Percentiles rank a stretch among this genome's conserved stretches.
Evolutionary conservation across 2,113 vertebrate genomes (phyloP).

Genomic region (Limnothrissa miodon): DNA sequence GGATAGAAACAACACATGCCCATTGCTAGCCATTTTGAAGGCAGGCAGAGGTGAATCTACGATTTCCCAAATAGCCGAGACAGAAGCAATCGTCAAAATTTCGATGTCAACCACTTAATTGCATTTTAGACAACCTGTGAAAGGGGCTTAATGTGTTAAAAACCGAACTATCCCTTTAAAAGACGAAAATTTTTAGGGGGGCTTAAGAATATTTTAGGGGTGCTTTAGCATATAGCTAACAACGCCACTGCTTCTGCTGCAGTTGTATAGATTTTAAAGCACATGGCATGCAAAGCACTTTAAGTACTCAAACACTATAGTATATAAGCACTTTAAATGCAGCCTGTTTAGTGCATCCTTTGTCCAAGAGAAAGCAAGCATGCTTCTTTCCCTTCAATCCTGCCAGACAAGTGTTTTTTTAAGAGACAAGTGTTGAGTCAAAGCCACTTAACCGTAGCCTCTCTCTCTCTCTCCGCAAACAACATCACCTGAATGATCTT

Average conservation of each 20-base stretch:
- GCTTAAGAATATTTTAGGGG: too few species aligned
- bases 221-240: too few species aligned
- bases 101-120: too few species aligned
- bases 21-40: too few species aligned
- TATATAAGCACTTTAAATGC: not conserved
- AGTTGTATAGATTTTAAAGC: not conserved
- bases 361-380: not conserved
- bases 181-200: too few species aligned
- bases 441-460: not conserved
- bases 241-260: not conserved
- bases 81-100: too few species aligned
- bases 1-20: too few species aligned
- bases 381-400: not conserved
- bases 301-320: not conserved
- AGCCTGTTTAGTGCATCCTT: not conserved
- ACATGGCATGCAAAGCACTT: not conserved
- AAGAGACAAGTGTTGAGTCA: not conserved
- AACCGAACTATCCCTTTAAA: too few species aligned
- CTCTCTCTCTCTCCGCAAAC: not conserved
- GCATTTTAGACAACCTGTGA: too few species aligned
- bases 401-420: constrained; percentile 21
- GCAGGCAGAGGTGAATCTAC: too few species aligned
- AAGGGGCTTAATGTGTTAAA: too few species aligned
- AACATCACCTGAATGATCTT: not conserved
- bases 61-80: too few species aligned